Evolutionary conservation across 2,888 invertebrate species (phyloP).

Genomic region (Ferrisia virgata): DNA sequence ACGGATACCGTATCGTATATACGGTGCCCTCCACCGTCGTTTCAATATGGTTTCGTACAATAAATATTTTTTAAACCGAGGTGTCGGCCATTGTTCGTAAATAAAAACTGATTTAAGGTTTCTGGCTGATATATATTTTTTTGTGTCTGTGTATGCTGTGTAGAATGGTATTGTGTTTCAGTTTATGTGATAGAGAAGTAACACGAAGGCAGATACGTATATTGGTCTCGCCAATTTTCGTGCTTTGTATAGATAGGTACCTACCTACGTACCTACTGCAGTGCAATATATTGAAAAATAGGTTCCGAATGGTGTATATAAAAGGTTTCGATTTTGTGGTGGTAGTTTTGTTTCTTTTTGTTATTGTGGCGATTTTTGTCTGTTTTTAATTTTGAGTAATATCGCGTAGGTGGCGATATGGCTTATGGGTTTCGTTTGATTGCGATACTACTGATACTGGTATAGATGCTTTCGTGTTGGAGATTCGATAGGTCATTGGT

Average conservation of each 20-base stretch:
- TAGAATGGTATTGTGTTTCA: background rate
- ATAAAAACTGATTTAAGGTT: conserved; percentile 17
- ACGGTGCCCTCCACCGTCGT: background rate
- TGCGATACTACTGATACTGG: no score
- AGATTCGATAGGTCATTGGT: background rate
- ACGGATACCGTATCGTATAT: no score
- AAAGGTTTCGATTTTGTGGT: background rate
- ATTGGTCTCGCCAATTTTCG: background rate
- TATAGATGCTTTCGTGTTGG: background rate
- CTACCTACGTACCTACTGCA: background rate
- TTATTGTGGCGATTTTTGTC: background rate
- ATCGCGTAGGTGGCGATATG: background rate
- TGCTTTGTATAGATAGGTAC: background rate
- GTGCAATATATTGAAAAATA: conserved; percentile 5
- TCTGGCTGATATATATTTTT: conserved; percentile 1
- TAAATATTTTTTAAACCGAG: conserved; percentile 7
- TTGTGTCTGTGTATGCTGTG: no score
- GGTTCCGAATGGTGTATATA: background rate
- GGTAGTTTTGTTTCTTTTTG: background rate
- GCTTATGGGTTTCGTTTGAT: background rate
- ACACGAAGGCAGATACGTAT: no score
- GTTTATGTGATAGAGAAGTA: background rate
- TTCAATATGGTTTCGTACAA: background rate
- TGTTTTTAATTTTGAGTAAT: background rate
- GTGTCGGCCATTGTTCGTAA: conserved; percentile 5